Base-by-base conservation (phyloP, 2,797 vertebrate genomes). In the Cossypha dichroa region DNA sequence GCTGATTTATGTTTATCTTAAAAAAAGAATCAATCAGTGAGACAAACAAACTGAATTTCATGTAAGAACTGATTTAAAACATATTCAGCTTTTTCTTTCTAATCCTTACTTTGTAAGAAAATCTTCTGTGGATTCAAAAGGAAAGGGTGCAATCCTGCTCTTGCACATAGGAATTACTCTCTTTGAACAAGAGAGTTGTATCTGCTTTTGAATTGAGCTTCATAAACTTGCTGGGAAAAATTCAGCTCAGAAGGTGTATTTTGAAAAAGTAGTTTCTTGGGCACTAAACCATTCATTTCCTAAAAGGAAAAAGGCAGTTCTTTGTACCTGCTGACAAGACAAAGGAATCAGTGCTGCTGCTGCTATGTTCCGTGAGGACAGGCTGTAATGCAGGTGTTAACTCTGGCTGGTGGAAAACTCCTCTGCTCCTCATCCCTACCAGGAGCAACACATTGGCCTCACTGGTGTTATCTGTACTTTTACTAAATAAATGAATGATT, bases 1-100 rank as follows among this genome's bases (percentile, higher is more conserved):
- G 66, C 59, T 81, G 87, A 64, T 83, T 85, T 85, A 77, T 83
- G 64, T 89, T 96, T 92, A 70, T 69, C 79, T 91, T 48, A 26
- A 75, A 86, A 86, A 90, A 79, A 41, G 8, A 68, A 45, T 23
- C 56, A 81, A 56, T 91, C 86, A 49, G 7, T 83, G 56, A 88
- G 43, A 58, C 28, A 88, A 82, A 66, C 59, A 85, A 80, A 67
- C 74, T 52, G 60, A 82, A 89, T 49, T 93, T 89, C 19, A 6
- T 85, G 31, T 90, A 76, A 55, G 72, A 84, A 69, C 55, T 86
- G 48, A 52, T 84, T 90, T 76, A 76, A 94, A 89, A 91, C 54
- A 25, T 21, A 56, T 8, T 76, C 54, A 80, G n/a, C 31, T 55
- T 76, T 70, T 87, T 73, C 31, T 58, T 89, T 63, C 54, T 87